A percentile compares a stretch with the other conserved stretches of the same genome.
These are phyloP conservation scores for Ceryle rudis DNA, from an alignment of 2,797 vertebrate genomes.

Conservation along the genomic window DNA sequence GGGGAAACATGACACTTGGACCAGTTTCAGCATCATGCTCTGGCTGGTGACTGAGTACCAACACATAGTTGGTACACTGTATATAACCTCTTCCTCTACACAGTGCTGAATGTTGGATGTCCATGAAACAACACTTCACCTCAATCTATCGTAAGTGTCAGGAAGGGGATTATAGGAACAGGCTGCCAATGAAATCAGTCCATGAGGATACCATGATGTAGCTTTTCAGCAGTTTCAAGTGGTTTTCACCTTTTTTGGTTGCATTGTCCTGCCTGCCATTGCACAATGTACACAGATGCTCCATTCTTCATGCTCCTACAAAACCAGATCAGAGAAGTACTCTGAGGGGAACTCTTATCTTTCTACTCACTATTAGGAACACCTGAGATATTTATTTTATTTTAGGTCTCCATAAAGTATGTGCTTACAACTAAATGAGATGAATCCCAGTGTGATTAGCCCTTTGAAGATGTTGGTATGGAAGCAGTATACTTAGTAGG, in stretches of 20 bases:
- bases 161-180: rapidly evolving
- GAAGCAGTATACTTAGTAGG: not conserved
- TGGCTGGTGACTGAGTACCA: not conserved
- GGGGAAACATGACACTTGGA: not conserved
- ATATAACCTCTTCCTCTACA: not conserved
- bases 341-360: not conserved
- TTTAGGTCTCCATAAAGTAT: not conserved
- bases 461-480: not conserved
- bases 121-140: rapidly evolving
- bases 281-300: not conserved
- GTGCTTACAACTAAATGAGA: not conserved
- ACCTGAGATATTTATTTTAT: not conserved
- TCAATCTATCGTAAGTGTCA: not conserved
- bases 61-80: not conserved
- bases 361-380: not conserved
- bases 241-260: not conserved
- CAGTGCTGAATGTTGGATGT: not conserved
- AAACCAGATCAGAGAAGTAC: not conserved
- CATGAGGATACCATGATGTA: not conserved
- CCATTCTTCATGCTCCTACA: rapidly evolving
- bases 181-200: not conserved
- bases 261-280: not conserved
- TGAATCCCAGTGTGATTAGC: not conserved
- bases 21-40: too few relatives aligned
- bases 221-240: not conserved